Evolutionary conservation across 2,113 vertebrate species (phyloP), one percentile per base, ranked within the genome.

Genomic region (Australoheros scitulus): DNA sequence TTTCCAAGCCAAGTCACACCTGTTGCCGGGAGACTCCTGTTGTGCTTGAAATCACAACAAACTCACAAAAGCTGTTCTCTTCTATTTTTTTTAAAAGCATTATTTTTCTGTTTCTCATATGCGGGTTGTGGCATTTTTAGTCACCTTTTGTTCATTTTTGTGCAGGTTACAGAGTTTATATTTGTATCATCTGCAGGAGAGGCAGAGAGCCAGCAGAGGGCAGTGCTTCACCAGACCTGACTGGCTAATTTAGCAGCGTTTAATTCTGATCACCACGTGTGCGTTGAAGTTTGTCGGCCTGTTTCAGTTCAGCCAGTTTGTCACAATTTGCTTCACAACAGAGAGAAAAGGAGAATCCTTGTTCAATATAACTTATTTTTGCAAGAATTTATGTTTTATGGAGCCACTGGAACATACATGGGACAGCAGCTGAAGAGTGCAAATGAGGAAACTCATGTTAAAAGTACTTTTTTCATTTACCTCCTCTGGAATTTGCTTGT

Each of bases 21-120:
- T 77, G 91, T 89, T 86, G 76, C 87, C 77, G 34, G 70, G 87
- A 72, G 74, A 87, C 88, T 24, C 17, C 11, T 34, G 3, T 58
- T 22, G 15, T 52, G 15, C 47, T 72, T 72, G 26, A 72, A 32
- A 72, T 72, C 47, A 72, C 56, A 26, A 8, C 74, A 76, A 57
- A 58, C 52, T 17, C 13, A 75, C 57, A 6, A 38, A 38, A 10
- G 52, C 22, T 55, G 32, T 22, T 70, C 3, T 38, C 13, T 61
- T 78, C 18, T 61, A 7, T 63, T 78, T 6, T 5, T 7, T 6
- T 34, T 34, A 11, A 43, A 24, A 0, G 1, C 6, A 52, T 38
- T 6, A 56, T 14, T 41, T 24, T 55, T 6, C 4, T 29, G n/a
- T 57, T 26, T 32, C 7, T 5, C 2, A 14, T 61, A 5, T 2